Percentiles rank a stretch among this genome's conserved stretches.
Evolutionary conservation across 2,797 vertebrate genomes (phyloP).

Genomic region (Sparus aurata): DNA sequence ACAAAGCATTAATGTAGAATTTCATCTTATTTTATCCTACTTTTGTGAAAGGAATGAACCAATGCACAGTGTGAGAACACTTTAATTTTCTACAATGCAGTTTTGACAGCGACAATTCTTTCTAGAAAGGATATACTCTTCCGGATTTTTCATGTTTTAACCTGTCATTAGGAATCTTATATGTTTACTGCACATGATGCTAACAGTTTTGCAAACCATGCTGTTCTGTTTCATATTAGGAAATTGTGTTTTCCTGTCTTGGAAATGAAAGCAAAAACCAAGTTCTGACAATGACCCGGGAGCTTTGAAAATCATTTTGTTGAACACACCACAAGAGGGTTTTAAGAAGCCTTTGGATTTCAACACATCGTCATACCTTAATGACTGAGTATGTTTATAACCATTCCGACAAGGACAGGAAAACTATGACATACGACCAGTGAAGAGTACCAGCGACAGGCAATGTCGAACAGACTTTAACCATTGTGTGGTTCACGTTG

Average conservation of each 20-base stretch:
- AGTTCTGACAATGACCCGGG: neutral
- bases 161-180: neutral
- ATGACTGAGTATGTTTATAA: too few species aligned
- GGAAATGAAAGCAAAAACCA: constrained; percentile 7
- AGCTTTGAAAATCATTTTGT: neutral
- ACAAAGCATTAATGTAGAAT: constrained; percentile 13
- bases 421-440: too few species aligned
- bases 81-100: neutral
- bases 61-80: constrained; percentile 20
- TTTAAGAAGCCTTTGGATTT: too few species aligned
- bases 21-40: neutral
- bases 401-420: too few species aligned
- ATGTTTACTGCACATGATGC: neutral
- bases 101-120: neutral
- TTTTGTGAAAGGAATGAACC: constrained; percentile 15
- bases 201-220: constrained; percentile 32
- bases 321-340: neutral
- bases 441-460: too few species aligned
- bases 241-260: neutral
- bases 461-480: too few species aligned
- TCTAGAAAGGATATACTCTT: neutral
- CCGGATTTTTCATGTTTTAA: neutral
- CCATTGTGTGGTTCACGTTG: too few species aligned
- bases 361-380: too few species aligned
- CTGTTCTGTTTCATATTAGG: neutral